Evolutionary conservation across 2,888 invertebrate genomes (phyloP), one percentile per base, ranked within the genome.

Genomic region (Athalia rosae): DNA sequence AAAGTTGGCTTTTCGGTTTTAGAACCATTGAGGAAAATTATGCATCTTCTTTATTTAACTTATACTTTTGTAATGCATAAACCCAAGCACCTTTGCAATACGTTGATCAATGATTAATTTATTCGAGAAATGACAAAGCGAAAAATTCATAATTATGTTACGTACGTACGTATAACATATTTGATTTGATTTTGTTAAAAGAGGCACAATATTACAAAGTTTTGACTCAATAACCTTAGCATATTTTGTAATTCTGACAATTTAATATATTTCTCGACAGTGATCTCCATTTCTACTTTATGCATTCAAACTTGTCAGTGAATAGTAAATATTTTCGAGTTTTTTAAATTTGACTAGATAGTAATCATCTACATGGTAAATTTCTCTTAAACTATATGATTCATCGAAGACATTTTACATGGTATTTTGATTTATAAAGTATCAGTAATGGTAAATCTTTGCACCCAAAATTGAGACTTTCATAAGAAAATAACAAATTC

Each of bases 261-360:
- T 58, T 11, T 56, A 43, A 66, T 66, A 66, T 50, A 11, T 15
- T 67, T 67, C 15, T n/a, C 50, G n/a, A n/a, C 13, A 58, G 56
- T 48, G 13, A 41, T 48, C 48, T 13, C 47, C 28, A 47, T 8
- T 73, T 41, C 28, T 69, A 8, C 43, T 64, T n/a, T 9, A 48
- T 48, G 48, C 15, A 48, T 59, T 74, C 28, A 48, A 61, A 74
- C 9, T 28, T 13, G 28, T 48, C 45, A 61, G 5, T 61, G 62
- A 74, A 74, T 47, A 61, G 45, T 74, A 74, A 61, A 74, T 74
- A 47, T 59, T 64, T 47, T 41, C 41, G 61, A 63, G 59, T 76
- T 58, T 63, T 59, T 78, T 63, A 64, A 64, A 86, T 84, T 87
- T 89, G 89, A 89, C 89, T 89, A 89, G 89, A 90, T 89, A 85